These are phyloP conservation scores for Paramacrobiotus metropolitanus DNA, from an alignment of 1,140 invertebrate genomes.

Conservation along the genomic window DNA sequence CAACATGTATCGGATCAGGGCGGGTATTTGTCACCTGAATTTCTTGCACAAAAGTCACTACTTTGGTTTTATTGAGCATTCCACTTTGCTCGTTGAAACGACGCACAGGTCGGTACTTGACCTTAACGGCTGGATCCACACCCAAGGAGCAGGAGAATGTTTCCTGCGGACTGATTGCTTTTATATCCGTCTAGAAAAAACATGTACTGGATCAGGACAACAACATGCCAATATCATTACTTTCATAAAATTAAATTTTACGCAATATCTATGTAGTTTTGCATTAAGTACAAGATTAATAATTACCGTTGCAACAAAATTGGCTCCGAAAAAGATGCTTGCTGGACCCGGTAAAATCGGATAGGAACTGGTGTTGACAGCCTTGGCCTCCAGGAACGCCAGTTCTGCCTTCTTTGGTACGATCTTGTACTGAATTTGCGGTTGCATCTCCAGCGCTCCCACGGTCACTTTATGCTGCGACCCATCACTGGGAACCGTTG, in stretches of 20 bases:
- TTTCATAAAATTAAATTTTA: no score
- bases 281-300: no score
- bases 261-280: no score
- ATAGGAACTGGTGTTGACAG: conserved; percentile 20
- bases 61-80: conserved; percentile 13
- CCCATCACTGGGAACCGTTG: conserved; percentile 20
- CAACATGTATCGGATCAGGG: conserved; percentile 16
- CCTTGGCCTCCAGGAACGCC: conserved; percentile 22
- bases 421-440: conserved; percentile 20
- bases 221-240: conserved; percentile 5
- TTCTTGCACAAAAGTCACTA: conserved; percentile 18
- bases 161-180: conserved; percentile 20
- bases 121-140: conserved; percentile 22
- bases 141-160: conserved; percentile 23
- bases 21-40: conserved; percentile 22
- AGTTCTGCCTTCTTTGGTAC: conserved; percentile 19
- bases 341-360: conserved; percentile 21
- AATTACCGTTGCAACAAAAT: conserved; percentile 24
- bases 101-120: conserved; percentile 22
- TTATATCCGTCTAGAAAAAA: conserved; percentile 12
- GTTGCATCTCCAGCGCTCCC: conserved; percentile 19
- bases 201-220: conserved; percentile 4
- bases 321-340: conserved; percentile 24
- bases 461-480: conserved; percentile 21
- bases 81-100: conserved; percentile 15